phyloP scores from a whole-genome alignment of 23 tunicate species.

The Halocynthia roretzi region DNA sequence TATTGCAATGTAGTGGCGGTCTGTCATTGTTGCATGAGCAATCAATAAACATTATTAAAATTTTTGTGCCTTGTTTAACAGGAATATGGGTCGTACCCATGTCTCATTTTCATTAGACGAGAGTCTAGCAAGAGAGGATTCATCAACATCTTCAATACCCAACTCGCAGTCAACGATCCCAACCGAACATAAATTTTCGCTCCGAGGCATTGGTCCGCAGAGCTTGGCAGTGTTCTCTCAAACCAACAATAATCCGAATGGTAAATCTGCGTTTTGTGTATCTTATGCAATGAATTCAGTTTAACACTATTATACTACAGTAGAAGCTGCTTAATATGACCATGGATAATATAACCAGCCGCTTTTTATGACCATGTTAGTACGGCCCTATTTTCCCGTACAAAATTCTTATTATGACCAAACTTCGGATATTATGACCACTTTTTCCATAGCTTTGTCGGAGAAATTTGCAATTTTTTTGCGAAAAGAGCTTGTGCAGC shows the following conservation, averaged over 20 bases:
- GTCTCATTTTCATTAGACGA: constrained; percentile 60
- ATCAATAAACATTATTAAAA: background rate
- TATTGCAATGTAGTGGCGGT: background rate
- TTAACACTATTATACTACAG: too few species aligned
- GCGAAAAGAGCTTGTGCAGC: too few species aligned
- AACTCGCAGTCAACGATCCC: constrained; percentile 14
- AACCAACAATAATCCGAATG: background rate
- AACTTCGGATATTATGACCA: too few species aligned
- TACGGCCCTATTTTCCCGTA: too few species aligned
- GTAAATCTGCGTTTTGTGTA: too few species aligned
- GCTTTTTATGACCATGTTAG: too few species aligned
- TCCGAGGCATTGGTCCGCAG: constrained; percentile 76
- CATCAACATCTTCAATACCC: background rate
- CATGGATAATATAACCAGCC: too few species aligned
- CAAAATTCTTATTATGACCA: too few species aligned
- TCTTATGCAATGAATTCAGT: too few species aligned
- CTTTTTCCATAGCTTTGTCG: too few species aligned
- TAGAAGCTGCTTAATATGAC: too few species aligned
- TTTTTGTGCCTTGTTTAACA: background rate
- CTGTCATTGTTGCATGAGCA: background rate
- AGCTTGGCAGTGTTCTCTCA: constrained; percentile 70
- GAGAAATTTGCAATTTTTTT: too few species aligned
- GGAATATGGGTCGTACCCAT: constrained; percentile 67
- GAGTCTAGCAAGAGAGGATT: constrained; percentile 20
- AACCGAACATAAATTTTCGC: constrained; percentile 59